A percentile compares a stretch with the other conserved stretches of the same genome.
These are phyloP conservation scores for Acleris sparsana DNA, from an alignment of 2,888 invertebrate genomes.

Conservation along the genomic window DNA sequence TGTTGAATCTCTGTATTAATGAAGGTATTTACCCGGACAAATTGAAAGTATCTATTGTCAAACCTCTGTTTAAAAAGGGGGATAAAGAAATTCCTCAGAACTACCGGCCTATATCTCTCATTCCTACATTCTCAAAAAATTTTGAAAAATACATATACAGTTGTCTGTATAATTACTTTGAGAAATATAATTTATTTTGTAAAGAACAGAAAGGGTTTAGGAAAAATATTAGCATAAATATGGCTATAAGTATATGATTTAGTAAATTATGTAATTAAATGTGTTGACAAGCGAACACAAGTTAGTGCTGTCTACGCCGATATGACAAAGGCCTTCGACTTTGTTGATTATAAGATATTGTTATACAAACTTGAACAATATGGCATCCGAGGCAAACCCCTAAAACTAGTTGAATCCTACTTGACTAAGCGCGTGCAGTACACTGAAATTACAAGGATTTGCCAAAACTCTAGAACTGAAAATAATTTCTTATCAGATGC, in stretches of 20 bases:
- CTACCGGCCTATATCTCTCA: slow-evolving; percentile 3
- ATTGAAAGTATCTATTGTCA: slow-evolving; percentile 1
- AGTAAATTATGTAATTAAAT: not conserved
- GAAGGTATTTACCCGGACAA: slow-evolving; percentile 3
- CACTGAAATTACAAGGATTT: slow-evolving; percentile 14
- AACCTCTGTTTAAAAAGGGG: slow-evolving; percentile 8
- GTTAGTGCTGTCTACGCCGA: not conserved
- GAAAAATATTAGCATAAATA: not conserved
- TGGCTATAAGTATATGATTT: slow-evolving; percentile 12
- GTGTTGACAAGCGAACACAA: not conserved
- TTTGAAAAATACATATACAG: slow-evolving; percentile 3
- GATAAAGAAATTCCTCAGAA: not conserved
- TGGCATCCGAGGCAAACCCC: not conserved
- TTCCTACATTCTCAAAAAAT: not conserved
- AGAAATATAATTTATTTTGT: slow-evolving; percentile 1
- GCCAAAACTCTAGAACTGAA: not conserved
- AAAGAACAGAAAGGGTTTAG: not conserved
- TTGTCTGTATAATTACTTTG: not conserved
- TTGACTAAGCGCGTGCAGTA: slow-evolving; percentile 7
- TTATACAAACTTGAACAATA: not conserved
- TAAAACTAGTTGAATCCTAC: slow-evolving; percentile 5
- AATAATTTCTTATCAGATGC: not conserved
- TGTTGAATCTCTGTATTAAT: slow-evolving; percentile 1
- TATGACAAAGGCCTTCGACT: not conserved
- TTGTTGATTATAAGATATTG: not conserved